phyloP scores from a whole-genome alignment of 2,888 invertebrate species.

The Dryocosmus kuriphilus region DNA sequence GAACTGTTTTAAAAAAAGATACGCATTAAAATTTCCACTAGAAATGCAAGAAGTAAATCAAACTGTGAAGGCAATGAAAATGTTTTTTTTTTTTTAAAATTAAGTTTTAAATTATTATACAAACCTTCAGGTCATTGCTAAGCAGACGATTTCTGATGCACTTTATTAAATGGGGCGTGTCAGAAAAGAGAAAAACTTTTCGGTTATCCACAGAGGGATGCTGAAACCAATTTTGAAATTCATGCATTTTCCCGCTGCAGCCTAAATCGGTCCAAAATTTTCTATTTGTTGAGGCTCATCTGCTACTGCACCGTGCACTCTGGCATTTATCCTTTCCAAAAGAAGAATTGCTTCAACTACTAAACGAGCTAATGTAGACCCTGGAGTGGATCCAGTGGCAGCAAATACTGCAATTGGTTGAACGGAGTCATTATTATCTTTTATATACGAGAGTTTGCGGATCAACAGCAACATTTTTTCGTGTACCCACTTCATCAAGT shows the following conservation, averaged over 20 bases:
- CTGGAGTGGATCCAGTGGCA: conserved; percentile 48
- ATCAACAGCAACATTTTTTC: not conserved
- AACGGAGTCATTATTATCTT: conserved; percentile 45
- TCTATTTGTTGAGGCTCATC: conserved; percentile 53
- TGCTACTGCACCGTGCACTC: conserved; percentile 54
- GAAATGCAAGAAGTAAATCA: no score
- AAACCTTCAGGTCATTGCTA: no score
- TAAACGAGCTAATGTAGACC: conserved; percentile 45
- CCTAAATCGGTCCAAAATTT: conserved; percentile 53
- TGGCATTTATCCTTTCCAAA: conserved; percentile 48
- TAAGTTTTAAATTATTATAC: no score
- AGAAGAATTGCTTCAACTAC: conserved; percentile 48
- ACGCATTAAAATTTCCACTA: no score
- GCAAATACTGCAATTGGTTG: conserved; percentile 59
- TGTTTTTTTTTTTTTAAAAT: no score
- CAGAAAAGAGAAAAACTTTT: conserved; percentile 52
- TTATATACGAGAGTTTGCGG: not conserved
- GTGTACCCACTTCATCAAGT: not conserved
- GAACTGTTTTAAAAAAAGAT: no score
- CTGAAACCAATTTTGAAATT: conserved; percentile 43
- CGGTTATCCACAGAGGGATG: conserved; percentile 51
- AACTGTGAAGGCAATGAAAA: no score
- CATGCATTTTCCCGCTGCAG: no score
- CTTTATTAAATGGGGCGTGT: conserved; percentile 58
- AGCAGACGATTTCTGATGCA: conserved; percentile 53